Percentiles rank a stretch among this genome's conserved stretches.
Evolutionary conservation across 2,888 invertebrate genomes (phyloP).

Genomic region (Tryphoninae sp.): DNA sequence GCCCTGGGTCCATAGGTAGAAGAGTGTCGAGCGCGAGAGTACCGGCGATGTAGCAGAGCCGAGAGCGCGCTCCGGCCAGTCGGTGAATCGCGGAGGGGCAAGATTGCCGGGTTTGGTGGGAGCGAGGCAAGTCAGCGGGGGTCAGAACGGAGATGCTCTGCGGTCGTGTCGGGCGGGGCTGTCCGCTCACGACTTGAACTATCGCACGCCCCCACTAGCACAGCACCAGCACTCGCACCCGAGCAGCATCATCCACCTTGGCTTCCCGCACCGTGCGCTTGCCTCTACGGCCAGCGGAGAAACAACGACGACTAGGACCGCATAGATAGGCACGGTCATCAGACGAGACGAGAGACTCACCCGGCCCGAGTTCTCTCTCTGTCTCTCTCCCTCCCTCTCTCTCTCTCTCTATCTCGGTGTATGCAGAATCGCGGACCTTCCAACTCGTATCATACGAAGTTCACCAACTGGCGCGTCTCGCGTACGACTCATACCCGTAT

Average conservation of each 20-base stretch:
- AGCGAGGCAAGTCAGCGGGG: slow-evolving; percentile 80
- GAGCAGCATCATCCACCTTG: slow-evolving; percentile 78
- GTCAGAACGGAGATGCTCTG: slow-evolving; percentile 81
- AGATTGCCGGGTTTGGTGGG: slow-evolving; percentile 67
- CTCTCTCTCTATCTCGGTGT: background rate
- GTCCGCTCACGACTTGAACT: slow-evolving; percentile 84
- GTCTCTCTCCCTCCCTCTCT: slow-evolving; percentile 53
- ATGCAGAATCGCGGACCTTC: slow-evolving; percentile 48
- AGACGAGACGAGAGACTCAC: slow-evolving; percentile 54
- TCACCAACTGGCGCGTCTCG: slow-evolving; percentile 61
- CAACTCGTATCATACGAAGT: slow-evolving; percentile 25
- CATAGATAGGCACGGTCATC: slow-evolving; percentile 55
- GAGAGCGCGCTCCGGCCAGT: slow-evolving; percentile 46
- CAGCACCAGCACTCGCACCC: slow-evolving; percentile 69
- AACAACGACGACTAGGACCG: slow-evolving; percentile 53
- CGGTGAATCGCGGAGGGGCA: slow-evolving; percentile 60
- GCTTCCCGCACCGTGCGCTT: slow-evolving; percentile 68
- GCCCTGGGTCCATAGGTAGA: slow-evolving; percentile 64
- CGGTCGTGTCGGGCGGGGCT: slow-evolving; percentile 81
- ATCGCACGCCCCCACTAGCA: slow-evolving; percentile 84
- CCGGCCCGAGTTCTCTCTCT: slow-evolving; percentile 65
- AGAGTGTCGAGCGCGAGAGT: slow-evolving; percentile 62
- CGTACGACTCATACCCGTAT: slow-evolving; percentile 41
- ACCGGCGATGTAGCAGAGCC: slow-evolving; percentile 47
- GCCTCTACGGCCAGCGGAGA: slow-evolving; percentile 54